Conservation (phyloP, 37 sponge, comb jelly and placozoan genomes). For the Bolinopsis microptera region DNA sequence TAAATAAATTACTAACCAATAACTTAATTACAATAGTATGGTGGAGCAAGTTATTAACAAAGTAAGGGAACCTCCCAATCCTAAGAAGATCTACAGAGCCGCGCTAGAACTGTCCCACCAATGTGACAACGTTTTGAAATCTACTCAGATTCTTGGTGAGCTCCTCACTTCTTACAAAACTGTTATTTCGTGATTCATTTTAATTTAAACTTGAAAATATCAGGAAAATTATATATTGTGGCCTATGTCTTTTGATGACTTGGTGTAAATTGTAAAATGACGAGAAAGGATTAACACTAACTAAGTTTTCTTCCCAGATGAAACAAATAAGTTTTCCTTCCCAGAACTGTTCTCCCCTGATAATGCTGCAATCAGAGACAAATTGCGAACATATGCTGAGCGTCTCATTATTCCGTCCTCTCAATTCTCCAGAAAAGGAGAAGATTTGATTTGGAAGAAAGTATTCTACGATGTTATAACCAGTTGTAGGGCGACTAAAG, state of each 20-base stretch:
- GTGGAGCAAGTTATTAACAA: not conserved
- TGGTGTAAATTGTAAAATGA: no score
- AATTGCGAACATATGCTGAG: constrained; percentile 30
- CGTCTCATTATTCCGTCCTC: constrained; percentile 30
- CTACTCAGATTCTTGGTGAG: constrained; percentile 42
- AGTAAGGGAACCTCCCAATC: constrained; percentile 28
- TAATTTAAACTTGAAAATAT: no score
- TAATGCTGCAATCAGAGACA: constrained; percentile 28
- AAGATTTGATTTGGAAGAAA: constrained; percentile 67
- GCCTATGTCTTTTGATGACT: no score
- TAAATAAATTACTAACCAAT: no score
- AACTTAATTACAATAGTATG: no score
- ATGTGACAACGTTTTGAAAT: constrained; percentile 30
- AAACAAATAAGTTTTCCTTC: no score
- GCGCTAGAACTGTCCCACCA: constrained; percentile 53
- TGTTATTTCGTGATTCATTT: not conserved
- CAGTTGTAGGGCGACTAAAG: constrained; percentile 44
- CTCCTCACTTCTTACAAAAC: not conserved
- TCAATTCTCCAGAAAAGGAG: constrained; percentile 55
- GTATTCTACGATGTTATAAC: constrained; percentile 61
- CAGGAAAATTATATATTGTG: no score
- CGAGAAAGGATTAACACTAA: no score
- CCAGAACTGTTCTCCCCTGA: constrained; percentile 56
- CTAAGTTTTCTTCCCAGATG: no score
- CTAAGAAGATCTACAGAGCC: constrained; percentile 50